phyloP scores from a whole-genome alignment of 2,113 vertebrate genomes.

The Apodemus sylvaticus region DNA sequence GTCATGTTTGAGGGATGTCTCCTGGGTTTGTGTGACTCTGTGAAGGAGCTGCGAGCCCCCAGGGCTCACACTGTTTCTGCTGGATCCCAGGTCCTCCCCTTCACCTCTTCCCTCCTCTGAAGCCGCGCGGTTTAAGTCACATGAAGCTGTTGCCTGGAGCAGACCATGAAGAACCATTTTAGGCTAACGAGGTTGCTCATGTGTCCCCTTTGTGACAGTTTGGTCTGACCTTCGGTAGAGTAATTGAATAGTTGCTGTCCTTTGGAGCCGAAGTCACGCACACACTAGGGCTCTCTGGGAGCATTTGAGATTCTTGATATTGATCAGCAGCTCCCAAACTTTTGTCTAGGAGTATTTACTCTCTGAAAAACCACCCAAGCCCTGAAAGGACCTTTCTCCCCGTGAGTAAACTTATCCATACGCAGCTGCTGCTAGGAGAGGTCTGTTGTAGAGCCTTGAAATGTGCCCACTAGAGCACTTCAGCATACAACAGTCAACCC shows the following conservation, averaged over 20 bases:
- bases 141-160: not conserved
- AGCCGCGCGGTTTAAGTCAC: not conserved
- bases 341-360: not conserved
- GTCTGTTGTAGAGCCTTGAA: not conserved
- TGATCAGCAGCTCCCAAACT: not conserved
- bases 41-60: not conserved
- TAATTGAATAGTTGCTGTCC: not conserved
- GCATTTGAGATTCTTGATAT: not conserved
- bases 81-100: not conserved
- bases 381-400: not conserved
- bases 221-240: not conserved
- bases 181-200: not conserved
- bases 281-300: not conserved
- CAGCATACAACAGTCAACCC: not conserved
- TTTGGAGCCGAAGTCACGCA: not conserved
- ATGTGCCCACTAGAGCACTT: not conserved
- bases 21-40: not conserved
- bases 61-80: not conserved
- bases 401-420: not conserved
- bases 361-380: not conserved
- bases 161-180: not conserved
- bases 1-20: not conserved
- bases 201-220: not conserved
- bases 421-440: not conserved
- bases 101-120: not conserved